A percentile compares a stretch with the other conserved stretches of the same genome.
These are phyloP conservation scores for Mythimna pallens DNA, from an alignment of 2,888 invertebrate genomes.

Conservation along the genomic window DNA sequence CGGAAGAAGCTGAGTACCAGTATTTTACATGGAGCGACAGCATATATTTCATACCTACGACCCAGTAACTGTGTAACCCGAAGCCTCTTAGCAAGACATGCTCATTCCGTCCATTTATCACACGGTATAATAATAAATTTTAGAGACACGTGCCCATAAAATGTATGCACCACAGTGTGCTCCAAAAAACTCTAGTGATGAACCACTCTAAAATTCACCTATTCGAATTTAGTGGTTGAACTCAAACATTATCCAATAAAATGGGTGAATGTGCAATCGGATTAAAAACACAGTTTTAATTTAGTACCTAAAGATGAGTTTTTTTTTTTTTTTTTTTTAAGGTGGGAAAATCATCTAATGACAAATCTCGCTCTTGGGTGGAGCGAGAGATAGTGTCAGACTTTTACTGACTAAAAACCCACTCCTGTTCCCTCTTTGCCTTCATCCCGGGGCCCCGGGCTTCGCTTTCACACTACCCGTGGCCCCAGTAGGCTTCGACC, in stretches of 20 bases:
- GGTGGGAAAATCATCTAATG: no score
- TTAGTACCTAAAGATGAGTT: neutral
- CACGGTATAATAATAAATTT: neutral
- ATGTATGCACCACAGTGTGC: neutral
- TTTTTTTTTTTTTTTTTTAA: no score
- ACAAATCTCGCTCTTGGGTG: no score
- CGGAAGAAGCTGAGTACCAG: neutral
- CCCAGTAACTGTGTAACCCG: neutral
- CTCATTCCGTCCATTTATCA: neutral
- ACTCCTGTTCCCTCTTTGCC: no score
- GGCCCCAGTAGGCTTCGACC: neutral
- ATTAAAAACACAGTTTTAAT: neutral
- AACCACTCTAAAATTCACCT: neutral
- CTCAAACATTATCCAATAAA: neutral
- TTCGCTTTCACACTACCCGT: no score
- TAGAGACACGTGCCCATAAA: neutral
- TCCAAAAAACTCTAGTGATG: slow-evolving; percentile 9
- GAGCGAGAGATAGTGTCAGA: no score
- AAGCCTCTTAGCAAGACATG: neutral
- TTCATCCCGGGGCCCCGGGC: no score
- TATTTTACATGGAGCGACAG: neutral
- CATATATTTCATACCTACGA: neutral
- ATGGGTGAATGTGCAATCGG: neutral
- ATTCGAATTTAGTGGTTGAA: neutral
- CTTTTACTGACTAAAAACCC: no score